phyloP scores from a whole-genome alignment of 2,888 invertebrate genomes.

The Leucania comma region DNA sequence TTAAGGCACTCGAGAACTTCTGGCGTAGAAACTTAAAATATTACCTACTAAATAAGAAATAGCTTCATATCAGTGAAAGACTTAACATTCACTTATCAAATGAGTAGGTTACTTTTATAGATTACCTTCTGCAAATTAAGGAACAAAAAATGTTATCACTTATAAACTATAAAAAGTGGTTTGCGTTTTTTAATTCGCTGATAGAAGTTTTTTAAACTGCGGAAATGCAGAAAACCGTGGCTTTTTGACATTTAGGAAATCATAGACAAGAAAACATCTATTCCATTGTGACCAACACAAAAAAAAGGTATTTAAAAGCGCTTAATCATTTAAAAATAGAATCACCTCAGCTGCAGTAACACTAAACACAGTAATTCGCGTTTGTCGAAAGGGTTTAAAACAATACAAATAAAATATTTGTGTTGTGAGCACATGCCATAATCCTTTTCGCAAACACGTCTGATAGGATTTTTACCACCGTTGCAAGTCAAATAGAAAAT shows the following conservation, averaged over 20 bases:
- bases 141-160: not conserved
- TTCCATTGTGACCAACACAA: not conserved
- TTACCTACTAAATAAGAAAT: too few species aligned
- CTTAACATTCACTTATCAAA: not conserved
- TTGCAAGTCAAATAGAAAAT: conserved; percentile 59
- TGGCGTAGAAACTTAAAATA: too few species aligned
- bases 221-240: not conserved
- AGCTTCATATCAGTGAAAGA: not conserved
- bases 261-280: not conserved
- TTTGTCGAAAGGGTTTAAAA: conserved; percentile 49
- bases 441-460: conserved; percentile 48
- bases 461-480: conserved; percentile 54
- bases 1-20: too few species aligned
- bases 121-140: not conserved
- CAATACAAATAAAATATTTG: conserved; percentile 32
- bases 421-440: conserved; percentile 27
- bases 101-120: not conserved
- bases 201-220: not conserved
- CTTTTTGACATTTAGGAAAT: not conserved
- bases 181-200: not conserved
- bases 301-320: not conserved
- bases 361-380: not conserved
- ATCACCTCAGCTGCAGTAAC: not conserved
- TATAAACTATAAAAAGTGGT: too few species aligned
- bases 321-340: not conserved